These are phyloP conservation scores for Hydrotaea diabolus DNA, from an alignment of 2,888 invertebrate species.

Conservation along the genomic window DNA sequence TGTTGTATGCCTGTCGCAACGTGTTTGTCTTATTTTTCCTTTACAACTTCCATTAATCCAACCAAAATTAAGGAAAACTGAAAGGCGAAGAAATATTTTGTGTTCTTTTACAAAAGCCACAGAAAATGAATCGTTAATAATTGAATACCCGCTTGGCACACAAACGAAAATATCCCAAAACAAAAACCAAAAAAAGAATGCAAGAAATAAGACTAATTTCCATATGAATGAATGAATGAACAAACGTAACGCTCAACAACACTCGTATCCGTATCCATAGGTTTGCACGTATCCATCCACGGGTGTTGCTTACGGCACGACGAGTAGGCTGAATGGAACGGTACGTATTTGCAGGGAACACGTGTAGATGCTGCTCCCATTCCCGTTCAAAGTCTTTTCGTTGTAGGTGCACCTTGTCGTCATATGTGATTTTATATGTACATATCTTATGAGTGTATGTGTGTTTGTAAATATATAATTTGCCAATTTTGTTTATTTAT, in stretches of 20 bases:
- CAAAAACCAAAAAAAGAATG: background rate
- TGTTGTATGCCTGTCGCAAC: background rate
- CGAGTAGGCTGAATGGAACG: too few species aligned
- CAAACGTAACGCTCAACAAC: constrained; percentile 8
- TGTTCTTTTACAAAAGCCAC: background rate
- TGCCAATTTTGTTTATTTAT: constrained; percentile 55
- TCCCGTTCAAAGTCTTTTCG: too few species aligned
- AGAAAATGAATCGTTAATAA: constrained; percentile 3
- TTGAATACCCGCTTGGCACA: background rate
- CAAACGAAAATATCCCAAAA: background rate
- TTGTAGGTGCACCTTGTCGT: too few species aligned
- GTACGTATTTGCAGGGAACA: background rate
- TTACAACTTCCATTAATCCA: constrained; percentile 21
- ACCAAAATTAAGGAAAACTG: too few species aligned
- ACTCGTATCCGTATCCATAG: constrained; percentile 18
- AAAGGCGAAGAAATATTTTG: constrained; percentile 23
- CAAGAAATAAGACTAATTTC: constrained; percentile 20
- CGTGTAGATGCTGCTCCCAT: too few species aligned
- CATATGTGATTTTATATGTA: too few species aligned
- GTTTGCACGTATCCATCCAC: constrained; percentile 17
- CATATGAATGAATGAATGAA: constrained; percentile 4
- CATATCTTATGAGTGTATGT: too few species aligned
- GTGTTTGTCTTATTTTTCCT: background rate
- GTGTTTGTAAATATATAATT: background rate
- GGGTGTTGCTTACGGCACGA: background rate